phyloP scores from a whole-genome alignment of 2,113 vertebrate genomes.

The Probosciger aterrimus region DNA sequence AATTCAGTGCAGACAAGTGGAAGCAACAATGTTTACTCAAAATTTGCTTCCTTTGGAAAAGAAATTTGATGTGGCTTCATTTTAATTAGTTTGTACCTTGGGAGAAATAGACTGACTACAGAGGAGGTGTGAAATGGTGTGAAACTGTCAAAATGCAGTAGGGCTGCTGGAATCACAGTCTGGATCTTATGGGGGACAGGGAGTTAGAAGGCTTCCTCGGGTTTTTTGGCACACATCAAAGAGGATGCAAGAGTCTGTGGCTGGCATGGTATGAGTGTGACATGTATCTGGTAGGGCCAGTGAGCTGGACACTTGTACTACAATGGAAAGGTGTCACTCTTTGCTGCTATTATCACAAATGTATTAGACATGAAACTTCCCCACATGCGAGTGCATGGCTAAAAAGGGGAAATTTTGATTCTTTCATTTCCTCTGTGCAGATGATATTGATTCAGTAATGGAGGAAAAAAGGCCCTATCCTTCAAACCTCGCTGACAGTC shows the following conservation, averaged over 20 bases:
- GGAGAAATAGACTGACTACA: background rate
- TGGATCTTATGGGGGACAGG: background rate
- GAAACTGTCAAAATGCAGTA: background rate
- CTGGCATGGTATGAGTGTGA: background rate
- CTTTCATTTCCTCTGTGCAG: background rate
- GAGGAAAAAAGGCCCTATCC: background rate
- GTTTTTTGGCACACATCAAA: background rate
- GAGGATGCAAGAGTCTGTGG: background rate
- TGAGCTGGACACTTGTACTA: background rate
- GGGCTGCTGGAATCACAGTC: background rate
- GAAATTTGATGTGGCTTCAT: background rate
- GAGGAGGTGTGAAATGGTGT: background rate
- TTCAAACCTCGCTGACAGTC: background rate
- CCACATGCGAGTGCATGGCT: fast-evolving
- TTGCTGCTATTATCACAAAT: background rate
- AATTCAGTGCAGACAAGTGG: background rate
- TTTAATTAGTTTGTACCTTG: background rate
- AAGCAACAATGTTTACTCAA: background rate
- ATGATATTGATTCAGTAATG: background rate
- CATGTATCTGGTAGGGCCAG: background rate
- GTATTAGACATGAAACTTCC: background rate
- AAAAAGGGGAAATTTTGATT: background rate
- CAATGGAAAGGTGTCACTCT: background rate
- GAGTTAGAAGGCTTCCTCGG: background rate
- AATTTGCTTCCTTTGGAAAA: background rate